Evolutionary conservation across 2,113 vertebrate genomes (phyloP).

Genomic region (Macroglossus sobrinus): DNA sequence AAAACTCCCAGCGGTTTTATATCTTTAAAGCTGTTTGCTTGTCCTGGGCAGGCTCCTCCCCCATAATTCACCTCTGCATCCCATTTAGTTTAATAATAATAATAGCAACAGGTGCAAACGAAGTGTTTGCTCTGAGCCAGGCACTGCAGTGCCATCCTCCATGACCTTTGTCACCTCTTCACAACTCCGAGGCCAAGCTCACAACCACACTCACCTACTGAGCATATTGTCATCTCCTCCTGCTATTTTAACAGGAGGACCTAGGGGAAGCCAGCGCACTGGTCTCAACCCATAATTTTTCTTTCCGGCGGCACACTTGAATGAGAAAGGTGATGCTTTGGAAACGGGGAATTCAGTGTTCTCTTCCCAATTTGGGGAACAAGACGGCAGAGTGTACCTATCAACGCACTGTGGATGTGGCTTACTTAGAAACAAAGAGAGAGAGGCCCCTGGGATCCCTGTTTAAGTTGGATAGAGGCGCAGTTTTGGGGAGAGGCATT

Average conservation of each 20-base stretch:
- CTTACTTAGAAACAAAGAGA: not conserved
- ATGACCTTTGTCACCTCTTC: rapidly evolving
- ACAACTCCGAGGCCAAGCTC: rapidly evolving
- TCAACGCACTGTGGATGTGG: not conserved
- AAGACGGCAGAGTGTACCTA: not conserved
- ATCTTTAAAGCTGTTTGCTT: not conserved
- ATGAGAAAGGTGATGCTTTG: not conserved
- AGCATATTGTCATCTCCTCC: not conserved
- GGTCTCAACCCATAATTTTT: not conserved
- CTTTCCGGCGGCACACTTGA: not conserved
- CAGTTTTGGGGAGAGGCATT: not conserved
- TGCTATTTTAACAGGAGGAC: rapidly evolving
- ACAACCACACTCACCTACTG: rapidly evolving
- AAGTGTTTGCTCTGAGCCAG: not conserved
- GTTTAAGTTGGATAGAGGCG: not conserved
- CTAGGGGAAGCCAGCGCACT: rapidly evolving
- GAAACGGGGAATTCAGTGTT: not conserved
- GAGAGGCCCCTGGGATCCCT: not conserved
- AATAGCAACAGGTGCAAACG: not conserved
- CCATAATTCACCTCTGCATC: rapidly evolving
- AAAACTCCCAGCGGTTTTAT: not conserved
- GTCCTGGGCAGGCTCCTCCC: too few species aligned
- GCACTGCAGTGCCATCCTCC: not conserved
- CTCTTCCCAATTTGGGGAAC: not conserved
- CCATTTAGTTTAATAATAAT: not conserved